These are phyloP conservation scores for Gallinago jamesoni DNA, from an alignment of 2,113 vertebrate genomes.

Conservation along the genomic window DNA sequence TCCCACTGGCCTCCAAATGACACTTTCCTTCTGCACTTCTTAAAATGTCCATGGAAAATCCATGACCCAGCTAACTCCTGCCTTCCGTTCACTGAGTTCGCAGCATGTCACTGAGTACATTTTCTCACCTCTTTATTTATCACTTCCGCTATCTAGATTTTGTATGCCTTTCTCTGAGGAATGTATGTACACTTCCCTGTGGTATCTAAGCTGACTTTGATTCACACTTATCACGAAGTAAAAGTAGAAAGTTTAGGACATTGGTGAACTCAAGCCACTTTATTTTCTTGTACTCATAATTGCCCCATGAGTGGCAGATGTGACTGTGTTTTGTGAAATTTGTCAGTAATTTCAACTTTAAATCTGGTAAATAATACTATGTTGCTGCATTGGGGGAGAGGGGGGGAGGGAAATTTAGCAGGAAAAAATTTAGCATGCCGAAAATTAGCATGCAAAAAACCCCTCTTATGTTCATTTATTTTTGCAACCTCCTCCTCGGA, in stretches of 20 bases:
- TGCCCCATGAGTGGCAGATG: neutral
- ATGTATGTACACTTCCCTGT: fast-evolving
- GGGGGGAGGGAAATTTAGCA: neutral
- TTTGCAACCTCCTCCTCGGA: neutral
- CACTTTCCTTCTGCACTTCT: neutral
- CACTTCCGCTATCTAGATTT: neutral
- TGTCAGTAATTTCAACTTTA: neutral
- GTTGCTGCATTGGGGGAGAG: neutral
- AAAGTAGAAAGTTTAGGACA: neutral
- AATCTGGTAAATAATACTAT: neutral
- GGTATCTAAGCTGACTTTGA: neutral
- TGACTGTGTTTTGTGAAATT: neutral
- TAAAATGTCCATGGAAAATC: neutral
- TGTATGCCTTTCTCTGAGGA: neutral
- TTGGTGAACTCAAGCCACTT: neutral
- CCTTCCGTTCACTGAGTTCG: neutral
- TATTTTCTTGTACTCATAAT: neutral
- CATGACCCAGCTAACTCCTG: neutral
- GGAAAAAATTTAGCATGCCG: neutral
- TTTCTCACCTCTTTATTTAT: neutral
- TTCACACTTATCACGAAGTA: neutral
- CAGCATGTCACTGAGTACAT: neutral
- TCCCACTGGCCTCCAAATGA: neutral
- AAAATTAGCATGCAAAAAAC: neutral
- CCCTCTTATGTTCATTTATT: neutral